Conservation (phyloP, 2,113 vertebrate species). For the Herpetotheres cachinnans region DNA sequence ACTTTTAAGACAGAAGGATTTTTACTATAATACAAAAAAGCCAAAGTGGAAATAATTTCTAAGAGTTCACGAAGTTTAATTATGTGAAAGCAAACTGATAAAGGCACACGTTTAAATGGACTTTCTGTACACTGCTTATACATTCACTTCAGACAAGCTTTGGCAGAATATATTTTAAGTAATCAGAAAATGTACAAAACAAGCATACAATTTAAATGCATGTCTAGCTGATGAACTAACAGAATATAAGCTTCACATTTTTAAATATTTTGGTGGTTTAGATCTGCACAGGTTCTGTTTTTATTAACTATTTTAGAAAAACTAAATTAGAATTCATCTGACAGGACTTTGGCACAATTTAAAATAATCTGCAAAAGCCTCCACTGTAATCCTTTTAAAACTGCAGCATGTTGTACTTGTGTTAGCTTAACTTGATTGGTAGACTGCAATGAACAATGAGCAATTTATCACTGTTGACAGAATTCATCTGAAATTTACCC, state of each 20-base stretch:
- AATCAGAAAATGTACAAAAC: not conserved
- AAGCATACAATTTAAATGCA: not conserved
- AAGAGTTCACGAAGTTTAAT: not conserved
- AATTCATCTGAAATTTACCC: not conserved
- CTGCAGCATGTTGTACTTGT: not conserved
- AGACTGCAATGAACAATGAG: not conserved
- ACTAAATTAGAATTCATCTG: not conserved
- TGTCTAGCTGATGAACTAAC: not conserved
- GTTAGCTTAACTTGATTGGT: not conserved
- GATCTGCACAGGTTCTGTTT: not conserved
- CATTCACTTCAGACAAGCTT: not conserved
- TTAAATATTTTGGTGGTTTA: not conserved
- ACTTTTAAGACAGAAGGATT: not conserved
- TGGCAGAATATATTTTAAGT: not conserved
- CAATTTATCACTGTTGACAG: slow-evolving; percentile 10
- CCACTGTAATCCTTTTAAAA: not conserved
- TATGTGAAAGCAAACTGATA: not conserved
- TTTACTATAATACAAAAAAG: not conserved
- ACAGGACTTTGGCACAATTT: not conserved
- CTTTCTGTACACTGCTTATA: not conserved
- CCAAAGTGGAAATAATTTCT: not conserved
- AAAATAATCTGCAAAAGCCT: not conserved
- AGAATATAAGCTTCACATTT: not conserved
- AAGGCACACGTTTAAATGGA: not conserved
- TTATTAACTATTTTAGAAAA: not conserved